Conservation (phyloP, 2,113 vertebrate species). For the Stictonetta naevosa region DNA sequence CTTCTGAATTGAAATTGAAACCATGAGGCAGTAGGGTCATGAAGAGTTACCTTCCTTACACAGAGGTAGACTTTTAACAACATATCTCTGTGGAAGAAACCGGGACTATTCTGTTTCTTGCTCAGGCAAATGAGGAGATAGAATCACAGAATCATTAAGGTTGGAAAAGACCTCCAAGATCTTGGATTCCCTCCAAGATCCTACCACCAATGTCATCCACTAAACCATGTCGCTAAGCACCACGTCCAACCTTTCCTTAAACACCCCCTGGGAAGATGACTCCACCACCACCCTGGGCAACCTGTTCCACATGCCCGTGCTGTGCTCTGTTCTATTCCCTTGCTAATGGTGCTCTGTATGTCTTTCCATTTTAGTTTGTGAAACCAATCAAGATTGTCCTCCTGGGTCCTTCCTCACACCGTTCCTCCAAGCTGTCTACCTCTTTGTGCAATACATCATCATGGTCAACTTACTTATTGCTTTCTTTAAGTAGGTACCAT, state of each 20-base stretch:
- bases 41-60: background rate
- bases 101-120: background rate
- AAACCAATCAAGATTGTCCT: constrained; percentile 76
- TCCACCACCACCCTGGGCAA: too few relatives aligned
- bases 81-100: background rate
- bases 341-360: background rate
- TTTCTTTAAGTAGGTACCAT: constrained; percentile 92
- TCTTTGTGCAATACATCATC: constrained; percentile 98
- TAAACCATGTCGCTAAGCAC: too few relatives aligned
- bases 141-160: too few relatives aligned
- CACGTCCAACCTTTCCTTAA: too few relatives aligned
- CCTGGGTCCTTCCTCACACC: constrained; percentile 90
- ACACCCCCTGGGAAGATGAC: too few relatives aligned
- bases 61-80: background rate
- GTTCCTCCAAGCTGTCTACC: constrained; percentile 94
- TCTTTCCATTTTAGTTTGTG: constrained; percentile 82
- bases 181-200: too few relatives aligned
- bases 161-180: too few relatives aligned
- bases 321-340: background rate
- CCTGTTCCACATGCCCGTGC: background rate
- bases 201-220: too few relatives aligned
- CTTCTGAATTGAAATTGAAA: background rate
- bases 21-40: background rate
- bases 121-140: background rate
- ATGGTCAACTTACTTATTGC: constrained; percentile 98